These are phyloP conservation scores for Poecilia picta DNA, from an alignment of 2,797 vertebrate species.

Conservation along the genomic window DNA sequence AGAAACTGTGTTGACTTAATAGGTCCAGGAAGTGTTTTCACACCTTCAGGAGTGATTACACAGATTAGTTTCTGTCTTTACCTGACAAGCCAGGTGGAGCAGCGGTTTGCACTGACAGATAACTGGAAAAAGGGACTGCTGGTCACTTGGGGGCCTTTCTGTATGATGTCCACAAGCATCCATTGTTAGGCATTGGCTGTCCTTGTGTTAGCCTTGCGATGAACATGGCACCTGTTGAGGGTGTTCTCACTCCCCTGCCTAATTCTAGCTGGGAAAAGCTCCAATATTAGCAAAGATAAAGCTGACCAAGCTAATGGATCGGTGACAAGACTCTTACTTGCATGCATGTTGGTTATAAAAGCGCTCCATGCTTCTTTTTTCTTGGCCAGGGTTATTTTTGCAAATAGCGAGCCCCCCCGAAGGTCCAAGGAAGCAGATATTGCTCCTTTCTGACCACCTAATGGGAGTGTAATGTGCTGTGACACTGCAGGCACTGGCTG, in stretches of 20 bases:
- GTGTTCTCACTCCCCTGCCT: background rate
- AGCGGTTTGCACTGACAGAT: background rate
- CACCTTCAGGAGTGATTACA: conserved; percentile 13
- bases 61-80: conserved; percentile 31
- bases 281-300: background rate
- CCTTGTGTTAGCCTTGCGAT: background rate
- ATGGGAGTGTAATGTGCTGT: conserved; percentile 71
- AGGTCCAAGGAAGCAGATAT: conserved; percentile 48
- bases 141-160: conserved; percentile 2
- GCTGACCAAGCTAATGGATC: background rate
- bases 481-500: conserved; percentile 74
- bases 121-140: background rate
- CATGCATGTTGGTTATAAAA: conserved; percentile 31
- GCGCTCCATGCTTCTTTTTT: conserved; percentile 20
- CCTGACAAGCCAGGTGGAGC: background rate
- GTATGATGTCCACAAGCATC: background rate
- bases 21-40: conserved; percentile 36
- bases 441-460: conserved; percentile 67
- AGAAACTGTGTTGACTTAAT: conserved; percentile 47
- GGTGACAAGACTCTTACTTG: background rate
- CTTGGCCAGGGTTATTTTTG: conserved; percentile 39
- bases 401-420: conserved; percentile 36
- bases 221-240: background rate
- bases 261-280: background rate
- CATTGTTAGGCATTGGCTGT: background rate